phyloP scores from a whole-genome alignment of 2,113 vertebrate genomes.

The Phalacrocorax brasilianus region DNA sequence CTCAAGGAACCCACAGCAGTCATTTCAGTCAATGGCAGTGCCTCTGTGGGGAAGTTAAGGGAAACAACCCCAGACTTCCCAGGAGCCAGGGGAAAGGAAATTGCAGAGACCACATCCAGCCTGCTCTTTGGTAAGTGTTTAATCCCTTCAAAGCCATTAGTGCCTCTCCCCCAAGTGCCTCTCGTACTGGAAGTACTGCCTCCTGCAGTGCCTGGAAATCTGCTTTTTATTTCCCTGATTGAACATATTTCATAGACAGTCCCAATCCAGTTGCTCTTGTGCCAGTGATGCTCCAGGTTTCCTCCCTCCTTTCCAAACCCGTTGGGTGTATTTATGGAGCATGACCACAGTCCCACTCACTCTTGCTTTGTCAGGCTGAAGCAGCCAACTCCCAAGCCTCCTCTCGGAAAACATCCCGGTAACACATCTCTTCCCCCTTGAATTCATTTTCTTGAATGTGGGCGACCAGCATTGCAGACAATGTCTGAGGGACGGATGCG shows the following conservation, averaged over 20 bases:
- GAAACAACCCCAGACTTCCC: background rate
- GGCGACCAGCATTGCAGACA: background rate
- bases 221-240: background rate
- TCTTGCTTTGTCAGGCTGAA: background rate
- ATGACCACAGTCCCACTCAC: background rate
- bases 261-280: background rate
- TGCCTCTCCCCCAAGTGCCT: background rate
- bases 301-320: background rate
- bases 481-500: background rate
- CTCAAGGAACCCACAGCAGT: background rate
- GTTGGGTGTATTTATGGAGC: background rate
- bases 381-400: background rate
- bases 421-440: background rate
- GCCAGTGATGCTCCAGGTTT: background rate
- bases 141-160: constrained; percentile 1
- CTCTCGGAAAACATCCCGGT: background rate
- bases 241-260: background rate
- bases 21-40: rapidly evolving
- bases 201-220: constrained; percentile 19
- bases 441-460: background rate
- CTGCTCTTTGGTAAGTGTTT: background rate
- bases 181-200: constrained; percentile 11
- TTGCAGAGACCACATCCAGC: background rate
- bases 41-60: background rate
- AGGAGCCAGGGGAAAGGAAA: constrained; percentile 2